A percentile compares a stretch with the other conserved stretches of the same genome.
Conservation (phyloP, 2,113 vertebrate species). For the Agelaius phoeniceus region DNA sequence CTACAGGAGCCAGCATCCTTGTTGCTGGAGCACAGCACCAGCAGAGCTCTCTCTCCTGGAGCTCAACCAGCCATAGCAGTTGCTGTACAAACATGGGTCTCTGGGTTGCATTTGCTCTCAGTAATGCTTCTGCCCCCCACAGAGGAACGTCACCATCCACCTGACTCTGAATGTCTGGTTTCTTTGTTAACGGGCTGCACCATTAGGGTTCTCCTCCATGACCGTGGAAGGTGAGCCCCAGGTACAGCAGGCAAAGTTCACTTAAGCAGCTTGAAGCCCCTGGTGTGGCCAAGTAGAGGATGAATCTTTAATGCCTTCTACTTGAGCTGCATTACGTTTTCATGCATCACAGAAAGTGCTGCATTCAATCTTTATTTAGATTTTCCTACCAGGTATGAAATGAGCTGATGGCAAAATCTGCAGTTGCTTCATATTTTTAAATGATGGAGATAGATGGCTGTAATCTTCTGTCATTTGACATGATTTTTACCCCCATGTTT, state of each 20-base stretch:
- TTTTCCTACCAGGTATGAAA: constrained; percentile 69
- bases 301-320: constrained; percentile 57
- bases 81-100: not conserved
- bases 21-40: not conserved
- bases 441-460: constrained; percentile 56
- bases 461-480: constrained; percentile 53
- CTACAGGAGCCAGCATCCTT: not conserved
- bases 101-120: not conserved
- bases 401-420: constrained; percentile 66
- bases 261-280: not conserved
- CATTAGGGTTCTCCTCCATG: not conserved
- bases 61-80: not conserved
- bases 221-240: not conserved
- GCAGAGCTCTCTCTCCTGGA: not conserved
- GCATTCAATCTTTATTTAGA: constrained; percentile 69
- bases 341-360: constrained; percentile 43
- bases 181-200: not conserved
- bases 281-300: not conserved
- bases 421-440: constrained; percentile 60
- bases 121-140: not conserved
- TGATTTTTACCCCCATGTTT: constrained; percentile 16
- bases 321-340: constrained; percentile 56
- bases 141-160: not conserved
- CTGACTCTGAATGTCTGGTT: not conserved
- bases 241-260: not conserved